Conservation (phyloP, 2,888 invertebrate species). For the Pristionchus maxplancki region DNA sequence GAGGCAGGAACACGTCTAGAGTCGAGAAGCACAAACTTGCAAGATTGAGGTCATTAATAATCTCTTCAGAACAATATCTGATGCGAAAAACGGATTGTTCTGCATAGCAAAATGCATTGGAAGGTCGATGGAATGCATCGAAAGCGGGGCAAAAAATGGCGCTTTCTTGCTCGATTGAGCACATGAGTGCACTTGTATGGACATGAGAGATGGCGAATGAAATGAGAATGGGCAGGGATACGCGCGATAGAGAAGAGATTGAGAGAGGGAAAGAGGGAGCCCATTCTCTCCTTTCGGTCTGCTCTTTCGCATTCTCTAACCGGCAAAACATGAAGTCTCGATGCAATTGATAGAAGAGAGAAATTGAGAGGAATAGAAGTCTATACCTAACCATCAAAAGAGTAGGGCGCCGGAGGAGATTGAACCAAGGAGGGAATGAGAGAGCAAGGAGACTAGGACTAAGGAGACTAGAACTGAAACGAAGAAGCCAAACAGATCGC, state of each 20-base stretch:
- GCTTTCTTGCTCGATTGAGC: neutral
- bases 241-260: neutral
- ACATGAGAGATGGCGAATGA: slow-evolving; percentile 3
- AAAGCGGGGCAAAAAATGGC: neutral
- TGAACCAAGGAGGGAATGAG: neutral
- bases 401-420: neutral
- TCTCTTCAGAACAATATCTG: no score
- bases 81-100: no score
- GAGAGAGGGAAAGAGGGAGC: neutral
- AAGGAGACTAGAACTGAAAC: neutral
- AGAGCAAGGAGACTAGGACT: neutral
- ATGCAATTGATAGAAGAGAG: neutral
- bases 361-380: neutral
- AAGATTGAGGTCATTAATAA: no score
- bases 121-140: neutral
- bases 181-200: slow-evolving; percentile 6
- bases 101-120: neutral
- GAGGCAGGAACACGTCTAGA: no score
- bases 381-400: no score
- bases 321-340: no score
- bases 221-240: slow-evolving; percentile 33
- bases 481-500: slow-evolving; percentile 24
- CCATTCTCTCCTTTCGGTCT: no score
- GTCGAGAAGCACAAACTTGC: no score
- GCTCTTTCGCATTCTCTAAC: no score